phyloP scores from a whole-genome alignment of 2,113 vertebrate genomes.

The Ariopsis seemanni region DNA sequence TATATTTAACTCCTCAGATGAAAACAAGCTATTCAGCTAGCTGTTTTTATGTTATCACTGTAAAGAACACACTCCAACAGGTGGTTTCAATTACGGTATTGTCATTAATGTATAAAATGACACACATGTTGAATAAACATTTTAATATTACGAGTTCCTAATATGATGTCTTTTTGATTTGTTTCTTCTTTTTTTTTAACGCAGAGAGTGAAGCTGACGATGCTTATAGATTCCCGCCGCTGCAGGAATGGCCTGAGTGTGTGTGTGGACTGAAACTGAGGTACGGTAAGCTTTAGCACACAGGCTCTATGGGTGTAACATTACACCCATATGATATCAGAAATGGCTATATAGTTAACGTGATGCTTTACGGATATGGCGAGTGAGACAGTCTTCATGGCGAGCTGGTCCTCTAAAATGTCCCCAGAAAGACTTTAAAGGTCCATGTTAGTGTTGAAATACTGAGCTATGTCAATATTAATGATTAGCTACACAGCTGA shows the following conservation, averaged over 20 bases:
- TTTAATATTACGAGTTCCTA: background rate
- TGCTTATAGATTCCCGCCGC: slow-evolving; percentile 68
- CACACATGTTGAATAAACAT: background rate
- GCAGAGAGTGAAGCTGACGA: slow-evolving; percentile 70
- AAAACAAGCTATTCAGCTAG: background rate
- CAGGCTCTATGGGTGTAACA: background rate
- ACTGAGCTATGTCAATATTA: background rate
- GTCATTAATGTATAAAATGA: background rate
- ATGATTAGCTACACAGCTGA: background rate
- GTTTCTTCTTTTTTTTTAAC: slow-evolving; percentile 8
- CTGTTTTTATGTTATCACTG: background rate
- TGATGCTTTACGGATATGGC: background rate
- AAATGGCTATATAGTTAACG: background rate
- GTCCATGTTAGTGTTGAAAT: background rate
- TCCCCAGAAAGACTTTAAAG: background rate
- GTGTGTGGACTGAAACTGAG: slow-evolving; percentile 75
- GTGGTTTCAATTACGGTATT: background rate
- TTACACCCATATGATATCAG: background rate
- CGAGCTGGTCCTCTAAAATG: background rate
- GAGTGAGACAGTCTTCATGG: background rate
- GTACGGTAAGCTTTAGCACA: slow-evolving; percentile 60
- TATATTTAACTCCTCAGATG: background rate
- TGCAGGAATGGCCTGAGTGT: slow-evolving; percentile 77
- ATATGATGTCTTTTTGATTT: slow-evolving; percentile 8
- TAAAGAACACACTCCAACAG: background rate